These are phyloP conservation scores for Sebastes oblongus DNA, from an alignment of 2,797 vertebrate species.

Conservation along the genomic window DNA sequence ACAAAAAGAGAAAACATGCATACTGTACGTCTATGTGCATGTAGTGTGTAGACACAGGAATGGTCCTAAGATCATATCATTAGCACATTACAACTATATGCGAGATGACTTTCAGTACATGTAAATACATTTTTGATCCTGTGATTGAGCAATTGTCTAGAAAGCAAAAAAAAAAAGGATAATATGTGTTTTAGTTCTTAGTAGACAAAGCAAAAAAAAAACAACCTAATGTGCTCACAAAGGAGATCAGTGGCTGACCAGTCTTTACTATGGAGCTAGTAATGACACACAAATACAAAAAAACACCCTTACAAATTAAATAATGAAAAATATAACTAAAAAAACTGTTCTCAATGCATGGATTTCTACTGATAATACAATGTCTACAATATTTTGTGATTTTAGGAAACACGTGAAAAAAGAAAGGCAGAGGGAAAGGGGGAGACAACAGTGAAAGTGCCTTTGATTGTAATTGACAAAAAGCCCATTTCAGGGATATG, in stretches of 20 bases:
- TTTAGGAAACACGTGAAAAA: constrained; percentile 24
- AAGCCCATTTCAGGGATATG: constrained; percentile 83
- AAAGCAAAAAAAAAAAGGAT: background rate
- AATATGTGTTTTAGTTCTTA: background rate
- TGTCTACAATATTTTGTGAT: constrained; percentile 46
- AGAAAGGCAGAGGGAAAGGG: background rate
- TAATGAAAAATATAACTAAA: background rate
- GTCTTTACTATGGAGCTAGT: background rate
- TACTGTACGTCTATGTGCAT: background rate
- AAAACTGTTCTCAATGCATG: background rate
- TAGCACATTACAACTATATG: background rate
- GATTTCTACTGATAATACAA: constrained; percentile 4
- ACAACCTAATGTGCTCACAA: background rate
- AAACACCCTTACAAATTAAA: background rate
- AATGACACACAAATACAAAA: constrained; percentile 7
- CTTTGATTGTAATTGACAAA: constrained; percentile 94
- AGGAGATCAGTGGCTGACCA: background rate
- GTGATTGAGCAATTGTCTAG: constrained; percentile 25
- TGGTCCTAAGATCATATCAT: background rate
- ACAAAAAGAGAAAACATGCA: constrained; percentile 2
- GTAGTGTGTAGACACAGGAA: background rate
- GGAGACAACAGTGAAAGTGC: constrained; percentile 73
- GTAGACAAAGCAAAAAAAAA: constrained; percentile 13
- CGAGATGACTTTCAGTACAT: background rate
- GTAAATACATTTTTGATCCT: constrained; percentile 3